phyloP scores from a whole-genome alignment of 2,797 vertebrate genomes.

The Salarias fasciatus region DNA sequence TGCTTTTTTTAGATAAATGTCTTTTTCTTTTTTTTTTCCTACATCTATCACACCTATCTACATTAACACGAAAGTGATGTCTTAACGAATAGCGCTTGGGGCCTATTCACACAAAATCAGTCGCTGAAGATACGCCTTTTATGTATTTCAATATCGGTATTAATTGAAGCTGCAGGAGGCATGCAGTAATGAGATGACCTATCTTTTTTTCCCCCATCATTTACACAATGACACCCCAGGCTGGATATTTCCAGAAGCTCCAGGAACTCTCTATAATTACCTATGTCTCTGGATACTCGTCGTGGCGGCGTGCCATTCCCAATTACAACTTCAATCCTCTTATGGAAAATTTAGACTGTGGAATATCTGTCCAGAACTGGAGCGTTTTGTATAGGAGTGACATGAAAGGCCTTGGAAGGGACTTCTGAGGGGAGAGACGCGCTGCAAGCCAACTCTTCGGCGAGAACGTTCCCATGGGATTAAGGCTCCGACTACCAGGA shows the following conservation, averaged over 20 bases:
- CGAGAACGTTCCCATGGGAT: conserved; percentile 65
- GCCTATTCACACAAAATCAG: conserved; percentile 24
- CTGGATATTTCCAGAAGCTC: conserved; percentile 31
- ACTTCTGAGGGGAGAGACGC: conserved; percentile 47
- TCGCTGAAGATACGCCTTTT: conserved; percentile 19
- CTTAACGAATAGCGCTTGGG: conserved; percentile 3
- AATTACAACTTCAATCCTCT: conserved; percentile 28
- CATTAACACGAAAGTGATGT: conserved; percentile 6
- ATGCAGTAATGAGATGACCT: conserved; percentile 51
- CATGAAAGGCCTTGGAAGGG: conserved; percentile 57
- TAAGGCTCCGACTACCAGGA: conserved; percentile 53
- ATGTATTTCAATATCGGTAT: conserved; percentile 33
- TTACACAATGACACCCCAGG: conserved; percentile 48
- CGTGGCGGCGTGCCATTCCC: conserved; percentile 23
- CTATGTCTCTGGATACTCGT: conserved; percentile 34
- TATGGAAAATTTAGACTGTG: conserved; percentile 37
- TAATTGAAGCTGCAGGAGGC: conserved; percentile 48
- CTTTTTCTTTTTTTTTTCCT: not conserved
- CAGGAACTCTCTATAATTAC: conserved; percentile 48
- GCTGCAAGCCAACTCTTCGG: conserved; percentile 54
- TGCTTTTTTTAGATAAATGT: too few relatives aligned
- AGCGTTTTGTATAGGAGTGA: conserved; percentile 56
- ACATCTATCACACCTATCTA: not conserved
- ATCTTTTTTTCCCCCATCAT: conserved; percentile 53
- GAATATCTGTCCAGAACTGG: conserved; percentile 53